phyloP scores from a whole-genome alignment of 2,888 invertebrate genomes.

The Metallyticus violacea region DNA sequence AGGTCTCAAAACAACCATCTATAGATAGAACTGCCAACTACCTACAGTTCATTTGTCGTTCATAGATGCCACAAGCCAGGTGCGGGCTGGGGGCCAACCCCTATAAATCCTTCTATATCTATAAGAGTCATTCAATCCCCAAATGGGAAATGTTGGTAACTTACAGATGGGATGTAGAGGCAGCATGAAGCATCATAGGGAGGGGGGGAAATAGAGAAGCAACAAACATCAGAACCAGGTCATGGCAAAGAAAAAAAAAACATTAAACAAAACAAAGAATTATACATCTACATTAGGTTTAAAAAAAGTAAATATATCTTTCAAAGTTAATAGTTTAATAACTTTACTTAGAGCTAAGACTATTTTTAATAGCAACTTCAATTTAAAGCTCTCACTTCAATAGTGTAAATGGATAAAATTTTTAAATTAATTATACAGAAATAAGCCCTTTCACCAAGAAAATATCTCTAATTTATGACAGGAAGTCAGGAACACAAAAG shows the following conservation, averaged over 20 bases:
- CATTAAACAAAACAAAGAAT: neutral
- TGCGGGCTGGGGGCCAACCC: conserved; percentile 10
- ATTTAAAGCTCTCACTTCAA: too few relatives aligned
- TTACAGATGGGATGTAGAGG: conserved; percentile 9
- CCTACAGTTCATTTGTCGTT: neutral
- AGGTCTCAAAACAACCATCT: neutral
- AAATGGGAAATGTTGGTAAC: conserved; percentile 11
- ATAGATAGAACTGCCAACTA: neutral
- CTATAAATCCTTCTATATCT: conserved; percentile 13
- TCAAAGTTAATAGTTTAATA: too few relatives aligned
- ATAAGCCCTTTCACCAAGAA: too few relatives aligned
- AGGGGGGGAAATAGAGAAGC: neutral
- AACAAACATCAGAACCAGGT: neutral
- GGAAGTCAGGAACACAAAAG: too few relatives aligned
- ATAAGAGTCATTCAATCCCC: neutral
- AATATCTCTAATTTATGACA: too few relatives aligned
- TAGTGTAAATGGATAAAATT: too few relatives aligned
- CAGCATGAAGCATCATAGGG: neutral
- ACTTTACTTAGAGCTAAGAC: too few relatives aligned
- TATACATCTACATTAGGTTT: too few relatives aligned
- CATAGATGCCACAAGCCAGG: conserved; percentile 11
- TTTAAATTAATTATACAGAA: too few relatives aligned
- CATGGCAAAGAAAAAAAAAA: neutral
- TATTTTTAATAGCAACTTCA: too few relatives aligned
- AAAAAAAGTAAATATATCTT: too few relatives aligned